phyloP scores from a whole-genome alignment of 2,113 vertebrate genomes.

The Tragelaphus buxtoni region DNA sequence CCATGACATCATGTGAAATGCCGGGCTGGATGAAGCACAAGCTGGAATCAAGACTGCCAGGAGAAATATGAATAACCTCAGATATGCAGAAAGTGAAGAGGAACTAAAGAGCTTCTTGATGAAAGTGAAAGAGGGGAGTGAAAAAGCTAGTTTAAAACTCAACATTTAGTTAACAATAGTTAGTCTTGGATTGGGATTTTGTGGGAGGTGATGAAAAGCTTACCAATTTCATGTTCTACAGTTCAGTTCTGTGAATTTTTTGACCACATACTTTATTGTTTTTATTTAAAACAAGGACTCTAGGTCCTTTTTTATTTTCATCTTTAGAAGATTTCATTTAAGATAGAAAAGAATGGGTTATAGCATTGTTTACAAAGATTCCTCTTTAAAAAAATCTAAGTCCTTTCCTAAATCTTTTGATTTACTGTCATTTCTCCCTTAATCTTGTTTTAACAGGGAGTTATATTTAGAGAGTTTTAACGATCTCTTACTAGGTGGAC shows the following conservation, averaged over 20 bases:
- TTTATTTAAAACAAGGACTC: neutral
- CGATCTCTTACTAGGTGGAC: neutral
- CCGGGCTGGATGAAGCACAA: neutral
- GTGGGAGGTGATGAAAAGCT: neutral
- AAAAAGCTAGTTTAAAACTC: neutral
- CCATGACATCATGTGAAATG: neutral
- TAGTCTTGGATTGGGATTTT: neutral
- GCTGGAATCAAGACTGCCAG: neutral
- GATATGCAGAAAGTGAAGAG: neutral
- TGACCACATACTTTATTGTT: neutral
- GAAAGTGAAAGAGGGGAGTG: neutral
- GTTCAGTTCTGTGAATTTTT: neutral
- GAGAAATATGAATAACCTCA: neutral
- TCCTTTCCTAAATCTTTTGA: neutral
- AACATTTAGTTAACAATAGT: neutral
- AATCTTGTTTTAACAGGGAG: neutral
- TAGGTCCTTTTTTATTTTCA: neutral
- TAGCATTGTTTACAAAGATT: neutral
- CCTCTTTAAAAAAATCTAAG: neutral
- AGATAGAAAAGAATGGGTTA: neutral
- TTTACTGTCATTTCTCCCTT: neutral
- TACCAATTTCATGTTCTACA: neutral
- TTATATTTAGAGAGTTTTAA: neutral
- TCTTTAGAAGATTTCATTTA: neutral
- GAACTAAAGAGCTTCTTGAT: neutral